phyloP scores from a whole-genome alignment of 2,797 vertebrate genomes.

The Acipenser transmontanus region DNA sequence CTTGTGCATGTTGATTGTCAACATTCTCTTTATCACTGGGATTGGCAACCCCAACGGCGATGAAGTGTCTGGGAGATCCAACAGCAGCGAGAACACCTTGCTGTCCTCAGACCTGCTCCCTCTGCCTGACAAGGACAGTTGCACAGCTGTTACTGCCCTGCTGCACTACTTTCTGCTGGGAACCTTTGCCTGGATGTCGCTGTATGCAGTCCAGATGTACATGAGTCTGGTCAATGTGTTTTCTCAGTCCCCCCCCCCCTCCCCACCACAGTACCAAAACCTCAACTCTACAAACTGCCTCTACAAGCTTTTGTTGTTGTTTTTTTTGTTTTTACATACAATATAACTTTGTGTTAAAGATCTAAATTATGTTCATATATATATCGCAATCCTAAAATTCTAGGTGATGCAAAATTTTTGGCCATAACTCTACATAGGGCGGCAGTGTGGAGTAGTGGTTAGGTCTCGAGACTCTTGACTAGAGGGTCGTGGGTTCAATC shows the following conservation, averaged over 20 bases:
- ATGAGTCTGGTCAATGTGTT: slow-evolving; percentile 38
- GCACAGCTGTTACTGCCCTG: slow-evolving; percentile 38
- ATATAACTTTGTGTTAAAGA: background rate
- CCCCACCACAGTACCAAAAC: too few species aligned
- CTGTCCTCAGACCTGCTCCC: slow-evolving; percentile 1
- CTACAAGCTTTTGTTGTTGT: too few species aligned
- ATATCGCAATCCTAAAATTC: too few species aligned
- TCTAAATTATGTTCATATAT: too few species aligned
- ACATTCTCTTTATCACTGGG: slow-evolving; percentile 59
- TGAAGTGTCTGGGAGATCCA: background rate
- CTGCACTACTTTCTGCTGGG: slow-evolving; percentile 61
- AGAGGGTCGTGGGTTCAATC: too few species aligned
- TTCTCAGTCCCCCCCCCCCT: slow-evolving; percentile 30
- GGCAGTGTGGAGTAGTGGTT: too few species aligned
- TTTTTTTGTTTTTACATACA: too few species aligned
- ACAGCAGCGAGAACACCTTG: fast-evolving
- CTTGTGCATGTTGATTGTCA: slow-evolving; percentile 56
- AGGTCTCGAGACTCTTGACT: too few species aligned
- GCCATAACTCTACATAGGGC: too few species aligned
- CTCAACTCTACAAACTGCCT: background rate
- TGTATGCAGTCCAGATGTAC: slow-evolving; percentile 48
- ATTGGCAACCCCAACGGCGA: slow-evolving; percentile 39
- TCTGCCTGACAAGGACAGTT: slow-evolving; percentile 10
- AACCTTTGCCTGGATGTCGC: slow-evolving; percentile 52
- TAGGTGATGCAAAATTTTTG: too few species aligned